Evolutionary conservation across 2,888 invertebrate species (phyloP), one percentile per base, ranked within the genome.

Genomic region (Autographa gamma): DNA sequence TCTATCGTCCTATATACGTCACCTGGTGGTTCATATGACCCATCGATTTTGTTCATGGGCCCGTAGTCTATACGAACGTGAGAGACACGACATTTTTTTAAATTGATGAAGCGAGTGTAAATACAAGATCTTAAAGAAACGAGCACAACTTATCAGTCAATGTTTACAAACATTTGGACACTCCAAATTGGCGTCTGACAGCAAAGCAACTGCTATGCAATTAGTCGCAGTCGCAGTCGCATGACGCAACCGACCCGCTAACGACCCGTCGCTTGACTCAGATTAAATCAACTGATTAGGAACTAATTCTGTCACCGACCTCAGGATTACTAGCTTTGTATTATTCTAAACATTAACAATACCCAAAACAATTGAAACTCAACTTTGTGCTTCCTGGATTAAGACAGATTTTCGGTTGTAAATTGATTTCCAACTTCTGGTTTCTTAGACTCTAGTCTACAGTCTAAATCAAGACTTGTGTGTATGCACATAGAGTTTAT

Each of bases 221-320:
- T 85, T 83, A 83, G 70, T 69, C 71, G 73, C 73, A 82, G 79
- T 78, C 72, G 75, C 73, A 72, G 67, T 72, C 54, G 59, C 73
- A 72, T 81, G 71, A 71, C 82, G 72, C 72, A 75, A 76, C 62
- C 66, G 56, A 58, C 61, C 60, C 58, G 66, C 62, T 75, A 79
- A 76, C 77, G 75, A 80, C 80, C 77, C 67, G 58, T 48, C 70
- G 67, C 73, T 65, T 38, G 43, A 62, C 61, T 69, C 19, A 74
- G 87, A 90, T 90, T 89, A 87, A 88, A 89, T 90, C 89, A 88
- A 82, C 88, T 89, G 91, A 92, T 91, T 89, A 88, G 79, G 80
- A 85, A 87, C 87, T 89, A 89, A 91, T 83, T 84, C 81, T 82
- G 88, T 82, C 74, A 79, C 69, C 80, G 66, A 72, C 79, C 78